Base-by-base conservation (phyloP, 30 jellyfish, hydroid and myxozoan genomes). In the Chrysaora quinquecirrha region DNA sequence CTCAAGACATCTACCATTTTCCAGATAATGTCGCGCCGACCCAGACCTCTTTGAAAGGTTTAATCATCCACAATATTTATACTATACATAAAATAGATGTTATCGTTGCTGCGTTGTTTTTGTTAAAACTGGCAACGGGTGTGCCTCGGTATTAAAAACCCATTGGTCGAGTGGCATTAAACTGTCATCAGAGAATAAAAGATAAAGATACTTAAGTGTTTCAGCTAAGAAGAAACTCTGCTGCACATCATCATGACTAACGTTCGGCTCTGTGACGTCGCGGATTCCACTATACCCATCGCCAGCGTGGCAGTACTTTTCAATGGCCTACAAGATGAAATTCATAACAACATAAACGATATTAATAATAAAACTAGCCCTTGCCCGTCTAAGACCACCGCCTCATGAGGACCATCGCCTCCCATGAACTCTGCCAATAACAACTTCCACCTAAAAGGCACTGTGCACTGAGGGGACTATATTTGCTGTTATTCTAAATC, bases 71-170 rank as follows among this genome's bases (percentile, higher is more conserved):
- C n/a, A n/a, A n/a, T n/a, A n/a, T n/a, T n/a, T n/a, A n/a, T n/a
- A n/a, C n/a, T n/a, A n/a, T n/a, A n/a, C n/a, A n/a, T n/a, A n/a
- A n/a, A n/a, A n/a, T n/a, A n/a, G n/a, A n/a, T n/a, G 64, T 69
- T 75, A 75, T n/a, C 73, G 60, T 64, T 64, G 86, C 82, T 86
- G 48, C 50, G 74, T 75, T 48, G 84, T 68, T 43, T 73, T 68
- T n/a, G 84, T 87, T 11, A 74, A 46, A 14, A 91, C 96, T 10
- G 99, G 99, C 85, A 94, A 49, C 50, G 99, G 99, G 61, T 94
- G 99, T 35, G 99, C 99, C 64, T 94, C 99, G 1, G 99, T 94
- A 58, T 94, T 94, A 27, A 94, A 88, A 1, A 94, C 99, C 99
- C 99, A 94, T 73, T 88, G 67, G 71, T 94, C 97, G 28, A 94